Base-by-base conservation (phyloP, 2,888 invertebrate genomes). In the Synergus itoensis region DNA sequence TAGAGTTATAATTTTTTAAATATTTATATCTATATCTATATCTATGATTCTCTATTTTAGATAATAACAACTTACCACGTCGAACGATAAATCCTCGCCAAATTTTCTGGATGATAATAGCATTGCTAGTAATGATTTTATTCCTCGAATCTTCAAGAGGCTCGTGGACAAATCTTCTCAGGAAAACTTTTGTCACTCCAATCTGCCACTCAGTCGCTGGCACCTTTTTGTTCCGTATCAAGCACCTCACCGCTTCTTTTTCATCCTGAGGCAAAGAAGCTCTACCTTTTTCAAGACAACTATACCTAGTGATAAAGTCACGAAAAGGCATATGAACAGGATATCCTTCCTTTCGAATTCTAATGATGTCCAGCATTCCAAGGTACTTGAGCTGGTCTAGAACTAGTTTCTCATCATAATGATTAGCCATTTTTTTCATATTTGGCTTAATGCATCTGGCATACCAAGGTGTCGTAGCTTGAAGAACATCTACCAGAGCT, bases 391-490 rank as follows among this genome's bases (percentile, higher is more conserved):
- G 93, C 92, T 98, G 98, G 89, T 98, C 97, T 86, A 97, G 93
- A 1, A 98, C 98, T 80, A 98, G 93, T 78, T 95, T 94, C 80
- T 96, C 95, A 90, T 96, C 96, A 92, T 96, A 98, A 88, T 95
- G 94, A 88, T 97, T 95, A 0, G 97, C 95, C 77, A 95, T 94
- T 92, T 98, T 98, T 87, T 96, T 94, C 91, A 96, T 95, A 91
- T 98, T 98, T 0, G 98, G 98, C 89, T 98, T 98, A 88, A 98
- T 98, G 91, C 98, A 98, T 65, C 98, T 94, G 53, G 98, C 98
- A 92, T 98, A 97, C 98, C 98, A 98, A 1, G 98, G 97, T 79
- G 97, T 97, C 0, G 98, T 98, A 40, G 95, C 96, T 92, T 98
- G 97, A 2, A 98, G 93, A 88, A 98, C 97, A 88, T 98, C 98